A percentile compares a stretch with the other conserved stretches of the same genome.
These are phyloP conservation scores for Pipistrellus kuhlii DNA, from an alignment of 2,797 vertebrate genomes.

Conservation along the genomic window DNA sequence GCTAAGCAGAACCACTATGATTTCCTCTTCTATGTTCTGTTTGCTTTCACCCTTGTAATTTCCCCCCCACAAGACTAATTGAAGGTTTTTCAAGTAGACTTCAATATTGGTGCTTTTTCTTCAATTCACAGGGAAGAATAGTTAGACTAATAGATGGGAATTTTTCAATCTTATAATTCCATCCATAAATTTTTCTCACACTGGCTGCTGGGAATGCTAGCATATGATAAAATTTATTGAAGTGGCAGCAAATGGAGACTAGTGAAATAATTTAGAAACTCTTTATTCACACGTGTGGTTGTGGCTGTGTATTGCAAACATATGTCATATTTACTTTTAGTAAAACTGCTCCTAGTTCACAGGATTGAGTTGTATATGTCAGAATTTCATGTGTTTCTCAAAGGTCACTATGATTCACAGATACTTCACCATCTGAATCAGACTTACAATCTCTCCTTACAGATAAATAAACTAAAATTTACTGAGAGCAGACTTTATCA, in stretches of 20 bases:
- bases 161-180: constrained; percentile 57
- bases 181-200: constrained; percentile 39
- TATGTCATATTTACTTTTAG: constrained; percentile 44
- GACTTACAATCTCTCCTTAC: not conserved
- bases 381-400: constrained; percentile 60
- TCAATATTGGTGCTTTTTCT: not conserved
- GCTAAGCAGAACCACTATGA: not conserved
- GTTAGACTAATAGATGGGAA: constrained; percentile 21
- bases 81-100: constrained; percentile 34
- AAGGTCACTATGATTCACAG: constrained; percentile 39
- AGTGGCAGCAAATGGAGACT: constrained; percentile 44
- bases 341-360: constrained; percentile 54
- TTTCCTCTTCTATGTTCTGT: constrained; percentile 21
- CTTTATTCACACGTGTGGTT: not conserved
- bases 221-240: constrained; percentile 51
- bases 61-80: not conserved
- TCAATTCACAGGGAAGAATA: not conserved
- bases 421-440: constrained; percentile 45
- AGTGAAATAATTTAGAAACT: constrained; percentile 56
- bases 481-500: not conserved
- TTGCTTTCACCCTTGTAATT: not conserved
- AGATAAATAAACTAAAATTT: constrained; percentile 60
- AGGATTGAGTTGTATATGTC: constrained; percentile 50
- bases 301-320: constrained; percentile 38
- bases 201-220: not conserved